Percentiles rank a stretch among this genome's conserved stretches.
Evolutionary conservation across 2,888 invertebrate genomes (phyloP).

Genomic region (Prosopocoilus inquinatus): DNA sequence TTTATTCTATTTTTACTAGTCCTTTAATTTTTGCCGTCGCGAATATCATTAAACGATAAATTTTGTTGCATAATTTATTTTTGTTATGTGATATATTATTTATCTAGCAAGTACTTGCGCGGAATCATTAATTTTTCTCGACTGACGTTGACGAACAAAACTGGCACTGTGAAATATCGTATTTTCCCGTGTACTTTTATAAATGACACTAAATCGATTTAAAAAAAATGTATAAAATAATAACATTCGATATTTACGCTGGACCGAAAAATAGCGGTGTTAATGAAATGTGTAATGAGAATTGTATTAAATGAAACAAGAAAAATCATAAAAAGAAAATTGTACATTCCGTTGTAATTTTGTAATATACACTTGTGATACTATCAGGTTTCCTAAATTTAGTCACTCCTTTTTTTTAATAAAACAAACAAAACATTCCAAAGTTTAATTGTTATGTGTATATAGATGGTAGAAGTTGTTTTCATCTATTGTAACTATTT

Average conservation of each 20-base stretch:
- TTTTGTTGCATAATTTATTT: too few species aligned
- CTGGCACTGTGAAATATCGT: too few species aligned
- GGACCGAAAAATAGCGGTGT: not conserved
- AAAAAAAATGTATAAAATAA: too few species aligned
- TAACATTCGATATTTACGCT: too few species aligned
- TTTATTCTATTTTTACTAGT: constrained; percentile 17
- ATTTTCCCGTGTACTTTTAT: too few species aligned
- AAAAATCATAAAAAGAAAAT: constrained; percentile 14
- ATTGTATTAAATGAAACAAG: constrained; percentile 10
- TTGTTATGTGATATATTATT: too few species aligned
- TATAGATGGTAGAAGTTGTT: too few species aligned
- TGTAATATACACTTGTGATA: constrained; percentile 24
- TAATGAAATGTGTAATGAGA: constrained; percentile 11
- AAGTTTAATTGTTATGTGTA: constrained; percentile 12
- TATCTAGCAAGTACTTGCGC: too few species aligned
- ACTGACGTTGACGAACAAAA: too few species aligned
- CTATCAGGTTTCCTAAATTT: constrained; percentile 19
- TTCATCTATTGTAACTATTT: too few species aligned
- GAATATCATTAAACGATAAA: constrained; percentile 6
- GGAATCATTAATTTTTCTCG: too few species aligned
- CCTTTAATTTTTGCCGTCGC: constrained; percentile 10
- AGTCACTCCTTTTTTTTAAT: constrained; percentile 15
- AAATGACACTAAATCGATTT: too few species aligned
- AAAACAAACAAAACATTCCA: constrained; percentile 9
- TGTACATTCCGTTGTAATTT: constrained; percentile 19